phyloP scores from a whole-genome alignment of 2,797 vertebrate species.

The Microctenopoma stevenorrisi region DNA sequence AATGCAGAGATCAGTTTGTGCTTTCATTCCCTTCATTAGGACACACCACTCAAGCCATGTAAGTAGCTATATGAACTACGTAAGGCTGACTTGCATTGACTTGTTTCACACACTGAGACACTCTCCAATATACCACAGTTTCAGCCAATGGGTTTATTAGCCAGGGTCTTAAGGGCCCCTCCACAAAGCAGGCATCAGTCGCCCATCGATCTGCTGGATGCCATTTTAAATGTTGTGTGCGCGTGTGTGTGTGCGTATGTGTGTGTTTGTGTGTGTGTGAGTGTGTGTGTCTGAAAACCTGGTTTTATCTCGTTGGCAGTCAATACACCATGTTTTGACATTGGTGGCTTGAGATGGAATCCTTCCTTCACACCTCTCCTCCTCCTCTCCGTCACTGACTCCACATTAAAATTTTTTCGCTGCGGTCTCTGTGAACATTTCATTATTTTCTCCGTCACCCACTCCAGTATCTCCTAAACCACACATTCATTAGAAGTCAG shows the following conservation, averaged over 20 bases:
- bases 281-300: conserved; percentile 38
- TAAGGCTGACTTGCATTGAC: conserved; percentile 21
- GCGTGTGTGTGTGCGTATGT: conserved; percentile 32
- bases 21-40: conserved; percentile 1
- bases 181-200: conserved; percentile 92
- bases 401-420: conserved; percentile 69
- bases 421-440: conserved; percentile 7
- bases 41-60: conserved; percentile 8
- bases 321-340: conserved; percentile 98
- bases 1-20: not conserved
- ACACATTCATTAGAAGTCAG: too few relatives aligned
- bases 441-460: conserved; percentile 23
- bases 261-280: conserved; percentile 15
- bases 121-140: conserved; percentile 42
- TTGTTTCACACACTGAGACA: conserved; percentile 37
- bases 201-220: conserved; percentile 94
- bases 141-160: conserved; percentile 74
- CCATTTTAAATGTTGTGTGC: conserved; percentile 41
- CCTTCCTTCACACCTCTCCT: conserved; percentile 86
- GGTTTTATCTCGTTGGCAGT: conserved; percentile 91
- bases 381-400: conserved; percentile 83
- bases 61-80: conserved; percentile 11
- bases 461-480: not conserved
- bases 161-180: conserved; percentile 89
- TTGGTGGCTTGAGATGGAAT: conserved; percentile 88